phyloP scores from a whole-genome alignment of 1,140 invertebrate genomes.

The Helicoverpa zea region DNA sequence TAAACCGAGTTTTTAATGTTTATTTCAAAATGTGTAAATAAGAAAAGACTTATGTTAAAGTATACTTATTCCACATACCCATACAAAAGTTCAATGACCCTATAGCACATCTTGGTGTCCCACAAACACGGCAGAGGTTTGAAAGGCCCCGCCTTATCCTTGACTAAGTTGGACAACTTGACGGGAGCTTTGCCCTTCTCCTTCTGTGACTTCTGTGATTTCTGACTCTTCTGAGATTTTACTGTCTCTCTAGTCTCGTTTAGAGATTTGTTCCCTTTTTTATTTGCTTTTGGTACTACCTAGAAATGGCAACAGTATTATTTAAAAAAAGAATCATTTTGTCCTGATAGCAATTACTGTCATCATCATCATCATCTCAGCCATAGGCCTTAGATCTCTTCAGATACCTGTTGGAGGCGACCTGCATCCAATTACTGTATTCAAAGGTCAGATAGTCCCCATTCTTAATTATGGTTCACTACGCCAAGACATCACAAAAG shows the following conservation, averaged over 20 bases:
- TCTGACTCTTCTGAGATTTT: slow-evolving; percentile 66
- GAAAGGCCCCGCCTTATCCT: slow-evolving; percentile 75
- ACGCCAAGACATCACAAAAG: too few relatives aligned
- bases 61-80: too few relatives aligned
- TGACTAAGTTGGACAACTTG: slow-evolving; percentile 68
- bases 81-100: slow-evolving; percentile 71
- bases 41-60: too few relatives aligned
- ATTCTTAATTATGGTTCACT: too few relatives aligned
- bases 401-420: too few relatives aligned
- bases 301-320: slow-evolving; percentile 50
- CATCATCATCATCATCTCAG: too few relatives aligned
- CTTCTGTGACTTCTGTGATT: slow-evolving; percentile 69
- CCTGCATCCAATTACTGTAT: too few relatives aligned
- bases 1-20: too few relatives aligned
- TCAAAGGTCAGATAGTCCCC: too few relatives aligned
- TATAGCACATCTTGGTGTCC: slow-evolving; percentile 69
- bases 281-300: slow-evolving; percentile 67
- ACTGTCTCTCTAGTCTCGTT: slow-evolving; percentile 69
- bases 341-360: too few relatives aligned
- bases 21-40: too few relatives aligned
- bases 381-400: too few relatives aligned
- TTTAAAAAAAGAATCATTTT: background rate
- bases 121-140: slow-evolving; percentile 76
- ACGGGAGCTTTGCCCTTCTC: slow-evolving; percentile 64
- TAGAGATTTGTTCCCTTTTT: slow-evolving; percentile 69